Conservation (phyloP, 2,113 vertebrate genomes). For the Xenopus borealis region DNA sequence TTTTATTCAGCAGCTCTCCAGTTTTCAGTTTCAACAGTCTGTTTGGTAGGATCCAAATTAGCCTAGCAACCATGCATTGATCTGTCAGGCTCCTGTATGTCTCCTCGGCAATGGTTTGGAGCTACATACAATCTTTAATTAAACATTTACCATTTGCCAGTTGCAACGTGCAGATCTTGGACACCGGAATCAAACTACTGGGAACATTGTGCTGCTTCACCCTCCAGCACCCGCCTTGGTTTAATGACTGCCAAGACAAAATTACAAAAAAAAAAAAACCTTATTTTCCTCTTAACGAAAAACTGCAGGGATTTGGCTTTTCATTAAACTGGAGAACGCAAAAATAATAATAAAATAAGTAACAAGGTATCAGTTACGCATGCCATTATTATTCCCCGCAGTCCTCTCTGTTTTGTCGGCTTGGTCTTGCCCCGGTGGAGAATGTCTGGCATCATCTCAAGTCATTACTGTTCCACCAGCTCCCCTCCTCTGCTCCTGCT, state of each 20-base stretch:
- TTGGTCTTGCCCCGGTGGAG: conserved; percentile 20
- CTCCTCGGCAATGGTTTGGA: conserved; percentile 18
- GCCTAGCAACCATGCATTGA: too few species aligned
- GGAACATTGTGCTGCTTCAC: conserved; percentile 6
- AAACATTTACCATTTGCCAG: conserved; percentile 21
- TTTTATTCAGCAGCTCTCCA: too few species aligned
- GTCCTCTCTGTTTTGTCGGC: conserved; percentile 3
- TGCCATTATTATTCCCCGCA: conserved; percentile 19
- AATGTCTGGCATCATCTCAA: conserved; percentile 33
- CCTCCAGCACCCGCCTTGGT: conserved; percentile 21
- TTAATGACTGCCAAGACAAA: conserved; percentile 24
- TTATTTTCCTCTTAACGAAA: conserved; percentile 5
- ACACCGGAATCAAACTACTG: conserved; percentile 5
- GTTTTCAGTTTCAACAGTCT: too few species aligned
- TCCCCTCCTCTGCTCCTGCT: conserved; percentile 8
- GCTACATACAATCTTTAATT: conserved; percentile 38
- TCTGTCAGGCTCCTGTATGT: conserved; percentile 3
- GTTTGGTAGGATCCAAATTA: too few species aligned
- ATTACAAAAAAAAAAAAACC: conserved; percentile 22
- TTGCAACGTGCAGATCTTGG: conserved; percentile 28
- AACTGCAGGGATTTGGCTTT: conserved; percentile 5
- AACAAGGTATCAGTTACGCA: conserved; percentile 25
- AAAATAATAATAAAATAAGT: conserved; percentile 28
- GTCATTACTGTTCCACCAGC: conserved; percentile 19
- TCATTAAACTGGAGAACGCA: conserved; percentile 16